Conservation (phyloP, 1,140 invertebrate species). For the Bombus ignitus region DNA sequence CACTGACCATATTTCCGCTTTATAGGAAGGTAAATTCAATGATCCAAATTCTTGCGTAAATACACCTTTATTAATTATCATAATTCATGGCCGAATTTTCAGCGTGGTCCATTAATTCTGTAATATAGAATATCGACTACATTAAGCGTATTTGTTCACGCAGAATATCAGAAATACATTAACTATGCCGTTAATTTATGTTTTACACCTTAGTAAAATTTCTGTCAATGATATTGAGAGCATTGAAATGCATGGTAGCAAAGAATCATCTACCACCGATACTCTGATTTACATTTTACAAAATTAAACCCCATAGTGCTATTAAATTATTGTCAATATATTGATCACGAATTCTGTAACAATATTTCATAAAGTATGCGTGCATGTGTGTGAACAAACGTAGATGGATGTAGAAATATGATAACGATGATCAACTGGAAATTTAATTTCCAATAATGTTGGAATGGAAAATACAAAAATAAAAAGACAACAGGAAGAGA, state of each 20-base stretch:
- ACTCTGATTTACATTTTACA: background rate
- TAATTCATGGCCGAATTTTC: constrained; percentile 16
- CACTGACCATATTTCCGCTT: background rate
- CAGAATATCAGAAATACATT: background rate
- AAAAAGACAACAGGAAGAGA: too few relatives aligned
- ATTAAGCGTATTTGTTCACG: constrained; percentile 9
- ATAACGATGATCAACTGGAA: background rate
- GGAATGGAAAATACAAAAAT: background rate
- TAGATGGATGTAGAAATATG: too few relatives aligned
- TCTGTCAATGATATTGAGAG: background rate
- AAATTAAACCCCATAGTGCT: background rate
- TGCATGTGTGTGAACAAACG: too few relatives aligned
- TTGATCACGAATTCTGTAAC: background rate
- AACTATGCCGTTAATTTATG: background rate
- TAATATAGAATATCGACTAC: background rate
- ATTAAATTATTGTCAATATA: constrained; percentile 1
- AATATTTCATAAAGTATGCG: background rate
- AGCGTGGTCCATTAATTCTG: background rate
- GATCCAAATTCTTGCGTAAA: background rate
- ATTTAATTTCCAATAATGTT: background rate
- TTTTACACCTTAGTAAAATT: background rate
- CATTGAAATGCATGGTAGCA: background rate
- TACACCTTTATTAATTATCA: background rate
- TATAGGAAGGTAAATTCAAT: background rate
- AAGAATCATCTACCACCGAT: background rate